Evolutionary conservation across 2,888 invertebrate genomes (phyloP).

Genomic region (Conomelus anceps): DNA sequence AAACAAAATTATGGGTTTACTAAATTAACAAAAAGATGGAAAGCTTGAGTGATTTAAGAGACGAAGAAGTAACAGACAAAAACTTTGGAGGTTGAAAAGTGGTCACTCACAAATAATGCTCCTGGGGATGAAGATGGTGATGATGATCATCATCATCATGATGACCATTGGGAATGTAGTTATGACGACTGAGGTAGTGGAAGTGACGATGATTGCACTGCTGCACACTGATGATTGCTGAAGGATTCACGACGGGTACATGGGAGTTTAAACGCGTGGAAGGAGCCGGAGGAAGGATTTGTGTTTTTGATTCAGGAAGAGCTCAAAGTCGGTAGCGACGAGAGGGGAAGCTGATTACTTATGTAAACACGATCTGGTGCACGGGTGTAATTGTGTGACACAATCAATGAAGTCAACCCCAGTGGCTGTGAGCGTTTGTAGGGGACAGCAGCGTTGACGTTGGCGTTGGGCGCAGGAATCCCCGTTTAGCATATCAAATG

Average conservation of each 20-base stretch:
- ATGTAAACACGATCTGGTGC: slow-evolving; percentile 17
- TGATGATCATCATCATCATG: background rate
- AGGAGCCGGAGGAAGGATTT: background rate
- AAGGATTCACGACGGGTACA: background rate
- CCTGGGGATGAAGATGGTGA: background rate
- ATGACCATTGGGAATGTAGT: too few relatives aligned
- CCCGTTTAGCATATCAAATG: slow-evolving; percentile 35
- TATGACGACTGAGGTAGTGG: background rate
- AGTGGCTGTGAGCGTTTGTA: too few relatives aligned
- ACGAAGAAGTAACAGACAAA: too few relatives aligned
- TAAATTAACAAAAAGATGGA: too few relatives aligned
- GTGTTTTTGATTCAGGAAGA: slow-evolving; percentile 8
- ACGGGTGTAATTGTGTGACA: slow-evolving; percentile 14
- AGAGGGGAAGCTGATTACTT: slow-evolving; percentile 13
- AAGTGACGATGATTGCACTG: background rate
- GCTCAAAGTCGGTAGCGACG: background rate
- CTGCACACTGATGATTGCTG: background rate
- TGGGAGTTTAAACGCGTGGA: background rate
- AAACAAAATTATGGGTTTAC: too few relatives aligned
- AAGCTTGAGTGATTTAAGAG: too few relatives aligned
- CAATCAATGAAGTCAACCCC: slow-evolving; percentile 13
- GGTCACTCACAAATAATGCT: background rate
- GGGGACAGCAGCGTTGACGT: slow-evolving; percentile 12
- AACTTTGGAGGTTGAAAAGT: background rate
- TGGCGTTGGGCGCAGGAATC: background rate